These are phyloP conservation scores for Erebia palarica DNA, from an alignment of 2,888 invertebrate genomes.

Conservation along the genomic window DNA sequence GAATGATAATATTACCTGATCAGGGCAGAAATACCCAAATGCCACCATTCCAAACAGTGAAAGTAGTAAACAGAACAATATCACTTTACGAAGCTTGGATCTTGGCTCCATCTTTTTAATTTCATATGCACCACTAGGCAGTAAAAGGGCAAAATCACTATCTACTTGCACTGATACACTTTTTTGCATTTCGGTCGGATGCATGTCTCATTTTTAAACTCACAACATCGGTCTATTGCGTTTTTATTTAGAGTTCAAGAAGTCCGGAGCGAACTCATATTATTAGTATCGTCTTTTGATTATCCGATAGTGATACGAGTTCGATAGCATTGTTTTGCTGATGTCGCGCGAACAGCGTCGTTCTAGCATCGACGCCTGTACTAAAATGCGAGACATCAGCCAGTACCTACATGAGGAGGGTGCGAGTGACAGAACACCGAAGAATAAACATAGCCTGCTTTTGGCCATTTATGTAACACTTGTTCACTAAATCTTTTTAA, in stretches of 20 bases:
- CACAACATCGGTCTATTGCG: constrained; percentile 49
- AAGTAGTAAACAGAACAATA: constrained; percentile 90
- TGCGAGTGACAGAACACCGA: constrained; percentile 44
- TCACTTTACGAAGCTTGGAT: constrained; percentile 90
- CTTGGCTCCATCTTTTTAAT: constrained; percentile 93
- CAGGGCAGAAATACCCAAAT: constrained; percentile 94
- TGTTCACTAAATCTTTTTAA: constrained; percentile 7
- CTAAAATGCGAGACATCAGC: constrained; percentile 51
- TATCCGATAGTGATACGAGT: constrained; percentile 53
- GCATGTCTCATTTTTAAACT: constrained; percentile 80
- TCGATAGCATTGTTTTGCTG: constrained; percentile 62
- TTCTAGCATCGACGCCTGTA: constrained; percentile 56
- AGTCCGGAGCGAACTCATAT: constrained; percentile 47
- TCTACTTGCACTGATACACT: constrained; percentile 92
- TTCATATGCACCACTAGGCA: constrained; percentile 90
- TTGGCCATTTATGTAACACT: constrained; percentile 23
- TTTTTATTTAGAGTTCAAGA: constrained; percentile 29
- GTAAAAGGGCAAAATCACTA: constrained; percentile 90
- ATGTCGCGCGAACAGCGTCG: constrained; percentile 54
- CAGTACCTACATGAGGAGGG: constrained; percentile 35
- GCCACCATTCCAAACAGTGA: constrained; percentile 93
- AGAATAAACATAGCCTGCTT: constrained; percentile 42
- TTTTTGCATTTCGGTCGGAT: constrained; percentile 85
- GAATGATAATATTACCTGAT: constrained; percentile 83
- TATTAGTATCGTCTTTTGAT: constrained; percentile 53